phyloP scores from a whole-genome alignment of 2,888 invertebrate genomes.

The Papilio gigon region DNA sequence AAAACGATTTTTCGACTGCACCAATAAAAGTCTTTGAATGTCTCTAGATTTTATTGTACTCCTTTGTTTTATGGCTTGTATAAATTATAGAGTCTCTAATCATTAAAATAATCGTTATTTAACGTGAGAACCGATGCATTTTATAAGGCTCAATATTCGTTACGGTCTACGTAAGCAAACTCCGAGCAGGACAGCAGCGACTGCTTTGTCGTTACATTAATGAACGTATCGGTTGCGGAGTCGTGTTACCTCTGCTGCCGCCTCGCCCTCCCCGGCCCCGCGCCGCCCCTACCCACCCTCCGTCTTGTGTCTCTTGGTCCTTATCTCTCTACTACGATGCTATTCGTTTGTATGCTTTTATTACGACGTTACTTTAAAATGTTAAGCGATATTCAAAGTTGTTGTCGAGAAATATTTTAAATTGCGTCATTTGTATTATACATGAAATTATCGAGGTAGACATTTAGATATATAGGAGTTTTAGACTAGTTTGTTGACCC shows the following conservation, averaged over 20 bases:
- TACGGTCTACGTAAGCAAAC: conserved; percentile 53
- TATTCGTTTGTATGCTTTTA: conserved; percentile 29
- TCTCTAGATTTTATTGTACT: conserved; percentile 2
- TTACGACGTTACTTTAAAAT: background rate
- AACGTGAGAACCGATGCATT: background rate
- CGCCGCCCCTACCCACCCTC: conserved; percentile 40
- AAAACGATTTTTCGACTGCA: conserved; percentile 32
- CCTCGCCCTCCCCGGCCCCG: conserved; percentile 52
- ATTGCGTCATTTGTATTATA: background rate
- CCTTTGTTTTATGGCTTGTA: conserved; percentile 8
- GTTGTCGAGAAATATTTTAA: no score
- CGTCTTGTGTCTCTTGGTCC: conserved; percentile 66
- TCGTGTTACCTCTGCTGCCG: conserved; percentile 61
- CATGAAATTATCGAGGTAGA: background rate
- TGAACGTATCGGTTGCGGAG: conserved; percentile 74
- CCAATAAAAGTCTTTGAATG: conserved; percentile 6
- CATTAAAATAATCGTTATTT: background rate
- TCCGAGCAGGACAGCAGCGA: conserved; percentile 53
- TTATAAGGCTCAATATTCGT: background rate
- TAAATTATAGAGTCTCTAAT: conserved; percentile 6
- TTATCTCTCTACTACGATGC: conserved; percentile 46
- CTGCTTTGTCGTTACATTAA: conserved; percentile 57
- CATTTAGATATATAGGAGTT: background rate
- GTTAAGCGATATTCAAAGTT: no score
- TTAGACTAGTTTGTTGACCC: background rate